Evolutionary conservation across 2,797 vertebrate genomes (phyloP), one percentile per base, ranked within the genome.

Genomic region (Poecilia gillii): DNA sequence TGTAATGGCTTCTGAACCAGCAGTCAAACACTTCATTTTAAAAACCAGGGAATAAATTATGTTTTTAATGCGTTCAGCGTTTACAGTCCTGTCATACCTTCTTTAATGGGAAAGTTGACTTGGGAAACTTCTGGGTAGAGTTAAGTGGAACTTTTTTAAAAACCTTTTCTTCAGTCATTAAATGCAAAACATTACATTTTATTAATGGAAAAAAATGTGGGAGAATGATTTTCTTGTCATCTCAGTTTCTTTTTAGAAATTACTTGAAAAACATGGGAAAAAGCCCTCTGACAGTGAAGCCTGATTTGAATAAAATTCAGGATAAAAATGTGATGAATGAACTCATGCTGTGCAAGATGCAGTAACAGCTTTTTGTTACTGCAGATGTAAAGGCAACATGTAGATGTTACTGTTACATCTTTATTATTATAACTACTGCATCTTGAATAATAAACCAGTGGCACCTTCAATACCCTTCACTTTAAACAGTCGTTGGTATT

Each of bases 21-120:
- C 86, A 84, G 83, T 71, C 80, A 84, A 70, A 85, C 81, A 66
- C 74, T 75, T 71, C 36, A 75, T 75, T 80, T 85, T 75, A 81
- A 84, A 31, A 73, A 64, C 84, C 47, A 9, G 13, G 25, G 80
- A 87, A 90, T 88, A 86, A 87, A 88, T 87, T 4, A 85, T 82
- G 39, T 75, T 80, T 75, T 77, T 82, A 84, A 85, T 82, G 85
- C 5, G 77, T 72, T 72, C 28, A 20, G 25, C 55, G 79, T 90
- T 88, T 45, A 43, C 70, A 88, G 72, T 84, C 75, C 39, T 20
- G 72, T 41, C 81, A 68, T 45, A 71, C 28, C 36, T 53, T 9
- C 75, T 78, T 77, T 91, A 89, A 89, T 92, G 87, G 83, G 75
- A 85, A 83, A 83, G 83, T 81, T 85, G 75, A 74, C 57, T 66